Evolutionary conservation across 2,113 vertebrate species (phyloP).

Genomic region (Isurus oxyrinchus): DNA sequence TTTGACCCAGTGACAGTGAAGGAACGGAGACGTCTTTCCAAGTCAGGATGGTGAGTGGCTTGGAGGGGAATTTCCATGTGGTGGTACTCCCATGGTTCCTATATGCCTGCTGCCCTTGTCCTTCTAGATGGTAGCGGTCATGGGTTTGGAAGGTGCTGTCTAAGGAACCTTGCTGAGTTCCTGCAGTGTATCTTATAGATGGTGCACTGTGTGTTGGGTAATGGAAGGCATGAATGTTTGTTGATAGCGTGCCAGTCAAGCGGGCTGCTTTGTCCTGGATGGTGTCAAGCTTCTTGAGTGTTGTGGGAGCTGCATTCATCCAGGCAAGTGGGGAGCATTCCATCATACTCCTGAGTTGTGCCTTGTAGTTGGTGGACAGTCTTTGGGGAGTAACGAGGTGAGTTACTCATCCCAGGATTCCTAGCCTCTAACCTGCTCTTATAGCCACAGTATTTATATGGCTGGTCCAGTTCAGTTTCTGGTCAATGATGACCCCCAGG

Average conservation of each 20-base stretch:
- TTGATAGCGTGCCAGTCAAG: no score
- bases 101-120: neutral
- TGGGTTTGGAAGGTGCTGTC: neutral
- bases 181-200: neutral
- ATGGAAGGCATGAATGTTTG: neutral
- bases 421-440: no score
- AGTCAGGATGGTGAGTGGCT: neutral
- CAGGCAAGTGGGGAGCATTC: neutral
- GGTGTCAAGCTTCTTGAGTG: no score
- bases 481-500: no score
- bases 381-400: neutral
- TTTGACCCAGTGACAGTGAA: neutral
- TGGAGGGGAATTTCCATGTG: neutral
- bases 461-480: no score
- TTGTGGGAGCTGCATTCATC: neutral
- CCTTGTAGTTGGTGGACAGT: no score
- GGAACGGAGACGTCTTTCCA: neutral
- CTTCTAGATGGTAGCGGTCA: neutral
- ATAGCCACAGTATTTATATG: no score
- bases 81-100: neutral
- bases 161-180: neutral
- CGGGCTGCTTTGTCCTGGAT: neutral
- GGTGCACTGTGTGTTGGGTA: neutral
- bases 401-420: no score
- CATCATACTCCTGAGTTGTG: no score